Evolutionary conservation across 2,113 vertebrate genomes (phyloP).

Genomic region (Egretta garzetta): DNA sequence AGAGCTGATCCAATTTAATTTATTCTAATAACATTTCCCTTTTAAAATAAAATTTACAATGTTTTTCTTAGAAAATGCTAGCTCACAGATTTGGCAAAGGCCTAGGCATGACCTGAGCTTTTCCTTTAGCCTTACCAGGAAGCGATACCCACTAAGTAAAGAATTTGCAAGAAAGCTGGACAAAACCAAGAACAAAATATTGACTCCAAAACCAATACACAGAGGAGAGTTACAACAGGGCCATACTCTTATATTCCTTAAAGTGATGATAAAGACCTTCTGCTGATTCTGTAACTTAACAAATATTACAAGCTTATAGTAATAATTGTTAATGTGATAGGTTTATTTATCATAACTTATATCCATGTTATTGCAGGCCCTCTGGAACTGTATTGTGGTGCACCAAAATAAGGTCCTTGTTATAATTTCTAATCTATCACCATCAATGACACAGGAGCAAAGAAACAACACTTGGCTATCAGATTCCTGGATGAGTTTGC

Average conservation of each 20-base stretch:
- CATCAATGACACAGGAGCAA: background rate
- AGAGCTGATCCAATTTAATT: constrained; percentile 1
- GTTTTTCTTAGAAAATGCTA: constrained; percentile 16
- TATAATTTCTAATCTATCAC: background rate
- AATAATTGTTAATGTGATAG: background rate
- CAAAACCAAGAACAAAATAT: background rate
- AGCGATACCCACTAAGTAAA: background rate
- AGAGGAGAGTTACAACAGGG: background rate
- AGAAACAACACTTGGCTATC: background rate
- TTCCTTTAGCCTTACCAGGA: background rate
- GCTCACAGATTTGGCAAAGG: background rate
- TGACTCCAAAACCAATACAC: background rate
- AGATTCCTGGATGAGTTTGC: background rate
- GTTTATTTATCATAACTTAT: background rate
- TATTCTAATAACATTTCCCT: constrained; percentile 11
- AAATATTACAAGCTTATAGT: background rate
- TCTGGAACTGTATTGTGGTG: background rate
- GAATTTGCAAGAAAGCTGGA: background rate
- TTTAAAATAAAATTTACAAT: background rate
- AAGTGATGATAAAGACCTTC: background rate
- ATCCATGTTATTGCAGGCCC: background rate
- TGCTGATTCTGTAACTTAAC: background rate
- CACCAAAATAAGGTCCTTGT: background rate
- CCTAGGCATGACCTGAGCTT: background rate
- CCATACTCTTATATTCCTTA: background rate